Base-by-base conservation (phyloP, 2,888 invertebrate genomes). In the Eucriotettix oculatus region DNA sequence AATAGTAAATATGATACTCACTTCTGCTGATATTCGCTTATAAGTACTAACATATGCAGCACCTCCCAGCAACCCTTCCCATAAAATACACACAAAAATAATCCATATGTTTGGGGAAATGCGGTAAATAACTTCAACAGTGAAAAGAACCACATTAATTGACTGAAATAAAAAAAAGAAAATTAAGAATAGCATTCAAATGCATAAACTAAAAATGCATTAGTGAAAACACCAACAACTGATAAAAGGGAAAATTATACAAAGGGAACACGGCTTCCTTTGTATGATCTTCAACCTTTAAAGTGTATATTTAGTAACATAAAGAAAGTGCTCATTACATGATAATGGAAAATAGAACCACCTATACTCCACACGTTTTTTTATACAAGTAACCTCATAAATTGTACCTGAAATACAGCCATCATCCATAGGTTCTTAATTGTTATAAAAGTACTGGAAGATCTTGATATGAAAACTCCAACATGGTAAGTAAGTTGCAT, bases 11-110 rank as follows among this genome's bases (percentile, higher is more conserved):
- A 53, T 17, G 43, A 54, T 56, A 61, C 73, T 71, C 69, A 85
- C 83, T 74, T 85, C 82, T 65, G 79, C 76, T 17, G 83, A 78
- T 70, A 91, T 85, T 66, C 77, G 79, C 68, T 86, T 85, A 71
- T 87, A 91, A 5, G 90, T 89, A 68, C 91, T 90, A n/a, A 87
- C 87, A 71, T 89, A 89, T n/a, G 86, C 83, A 16, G 79, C 80
- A 56, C 88, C 88, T 43, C 88, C 88, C 57, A 88, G 70, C 10
- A 88, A 71, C 1, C 88, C 88, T 73, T 89, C 88, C 79, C 81
- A 87, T 16, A 87, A 70, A 43, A 86, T 80, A 55, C 86, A 71
- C 1, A 71, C 74, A 66, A 87, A 78, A 5, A 85, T 76, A 48
- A 87, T 77, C 78, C 81, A 82, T 66, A 87, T 82, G 66, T 72